Percentiles rank a stretch among this genome's conserved stretches.
phyloP scores from a whole-genome alignment of 2,113 vertebrate genomes.

The Centropus bengalensis region DNA sequence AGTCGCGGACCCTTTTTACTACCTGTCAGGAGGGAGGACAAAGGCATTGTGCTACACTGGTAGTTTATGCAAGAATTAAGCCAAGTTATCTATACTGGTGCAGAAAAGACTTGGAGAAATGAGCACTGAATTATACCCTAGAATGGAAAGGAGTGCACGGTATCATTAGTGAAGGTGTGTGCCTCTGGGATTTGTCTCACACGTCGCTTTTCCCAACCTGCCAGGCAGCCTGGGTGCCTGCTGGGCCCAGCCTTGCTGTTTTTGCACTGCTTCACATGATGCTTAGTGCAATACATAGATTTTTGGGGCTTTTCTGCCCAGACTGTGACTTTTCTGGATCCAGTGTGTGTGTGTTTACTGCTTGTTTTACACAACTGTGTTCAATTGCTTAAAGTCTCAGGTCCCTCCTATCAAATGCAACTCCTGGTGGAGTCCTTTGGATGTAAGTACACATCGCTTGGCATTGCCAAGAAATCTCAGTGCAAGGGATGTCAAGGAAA shows the following conservation, averaged over 20 bases:
- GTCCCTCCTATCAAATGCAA: background rate
- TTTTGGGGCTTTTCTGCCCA: background rate
- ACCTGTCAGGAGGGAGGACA: background rate
- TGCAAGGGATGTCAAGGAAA: background rate
- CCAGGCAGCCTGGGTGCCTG: background rate
- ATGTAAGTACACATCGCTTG: background rate
- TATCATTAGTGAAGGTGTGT: background rate
- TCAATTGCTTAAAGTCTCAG: background rate
- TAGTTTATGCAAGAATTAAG: background rate
- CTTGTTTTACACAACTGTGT: background rate
- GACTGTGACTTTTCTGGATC: background rate
- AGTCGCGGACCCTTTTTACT: background rate
- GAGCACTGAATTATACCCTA: background rate
- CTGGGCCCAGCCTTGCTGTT: background rate
- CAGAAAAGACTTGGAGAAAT: background rate
- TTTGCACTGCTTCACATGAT: background rate
- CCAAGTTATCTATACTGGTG: background rate
- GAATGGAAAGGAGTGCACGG: background rate
- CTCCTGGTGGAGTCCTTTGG: background rate
- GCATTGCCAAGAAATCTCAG: background rate
- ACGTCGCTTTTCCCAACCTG: background rate
- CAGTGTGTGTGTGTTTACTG: background rate
- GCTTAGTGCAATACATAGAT: background rate
- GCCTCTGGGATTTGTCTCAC: background rate
- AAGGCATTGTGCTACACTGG: background rate